Percentiles rank a stretch among this genome's conserved stretches.
Conservation (phyloP, 2,888 invertebrate species). For the Allacma fusca region DNA sequence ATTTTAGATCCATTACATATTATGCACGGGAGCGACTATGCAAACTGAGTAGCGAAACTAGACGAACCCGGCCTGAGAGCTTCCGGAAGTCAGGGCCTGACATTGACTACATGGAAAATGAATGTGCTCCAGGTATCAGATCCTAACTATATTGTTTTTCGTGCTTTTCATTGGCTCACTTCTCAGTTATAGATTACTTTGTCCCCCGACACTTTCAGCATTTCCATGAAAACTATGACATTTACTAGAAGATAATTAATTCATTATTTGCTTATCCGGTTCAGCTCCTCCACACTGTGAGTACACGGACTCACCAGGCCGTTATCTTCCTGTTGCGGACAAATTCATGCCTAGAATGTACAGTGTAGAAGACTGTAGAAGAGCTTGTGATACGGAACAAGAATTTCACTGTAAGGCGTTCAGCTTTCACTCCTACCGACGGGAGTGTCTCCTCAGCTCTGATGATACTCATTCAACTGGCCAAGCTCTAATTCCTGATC, state of each 20-base stretch:
- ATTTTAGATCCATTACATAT: constrained; percentile 66
- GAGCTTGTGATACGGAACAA: constrained; percentile 65
- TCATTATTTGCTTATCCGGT: background rate
- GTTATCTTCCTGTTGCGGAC: constrained; percentile 65
- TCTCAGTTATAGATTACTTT: too few species aligned
- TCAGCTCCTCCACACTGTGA: constrained; percentile 66
- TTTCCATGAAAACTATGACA: too few species aligned
- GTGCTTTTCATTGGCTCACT: background rate
- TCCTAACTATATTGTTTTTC: background rate
- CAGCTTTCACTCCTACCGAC: constrained; percentile 62
- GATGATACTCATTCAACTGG: constrained; percentile 83
- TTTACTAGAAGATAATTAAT: background rate
- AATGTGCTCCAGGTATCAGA: constrained; percentile 66
- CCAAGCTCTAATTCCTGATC: constrained; percentile 71
- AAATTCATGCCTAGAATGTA: constrained; percentile 63
- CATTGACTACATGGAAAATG: constrained; percentile 69
- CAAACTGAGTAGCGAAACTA: constrained; percentile 66
- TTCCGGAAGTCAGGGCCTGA: constrained; percentile 64
- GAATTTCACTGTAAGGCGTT: constrained; percentile 65
- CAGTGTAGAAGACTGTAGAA: constrained; percentile 64
- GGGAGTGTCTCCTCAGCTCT: constrained; percentile 77
- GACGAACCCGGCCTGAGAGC: constrained; percentile 66
- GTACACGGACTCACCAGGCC: constrained; percentile 64
- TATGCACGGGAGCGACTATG: constrained; percentile 65
- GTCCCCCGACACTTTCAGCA: too few species aligned